Conservation (phyloP, 2,113 vertebrate species). For the Cryptoleucopteryx plumbea region DNA sequence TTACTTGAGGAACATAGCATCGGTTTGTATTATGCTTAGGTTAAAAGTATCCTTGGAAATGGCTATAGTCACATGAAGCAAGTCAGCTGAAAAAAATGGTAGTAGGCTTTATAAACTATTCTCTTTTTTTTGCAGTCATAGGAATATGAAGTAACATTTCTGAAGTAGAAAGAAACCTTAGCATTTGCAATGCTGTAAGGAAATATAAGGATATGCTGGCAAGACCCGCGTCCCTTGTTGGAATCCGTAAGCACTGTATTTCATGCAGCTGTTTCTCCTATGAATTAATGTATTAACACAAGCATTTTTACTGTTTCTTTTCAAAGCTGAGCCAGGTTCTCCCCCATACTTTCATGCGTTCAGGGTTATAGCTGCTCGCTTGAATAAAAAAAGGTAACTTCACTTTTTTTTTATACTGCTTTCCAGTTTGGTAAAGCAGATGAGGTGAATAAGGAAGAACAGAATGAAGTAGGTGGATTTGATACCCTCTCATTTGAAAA, state of each 20-base stretch:
- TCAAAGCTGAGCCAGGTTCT: not conserved
- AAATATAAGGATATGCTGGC: not conserved
- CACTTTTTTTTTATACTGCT: not conserved
- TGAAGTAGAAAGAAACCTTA: not conserved
- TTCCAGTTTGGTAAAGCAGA: not conserved
- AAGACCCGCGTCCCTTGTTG: not conserved
- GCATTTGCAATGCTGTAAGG: not conserved
- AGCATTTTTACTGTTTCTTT: not conserved
- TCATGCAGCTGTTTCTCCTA: not conserved
- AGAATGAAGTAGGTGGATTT: not conserved
- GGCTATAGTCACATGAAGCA: not conserved
- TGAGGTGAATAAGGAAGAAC: not conserved
- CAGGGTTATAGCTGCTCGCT: not conserved
- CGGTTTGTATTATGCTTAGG: not conserved
- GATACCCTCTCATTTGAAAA: not conserved
- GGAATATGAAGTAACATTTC: not conserved
- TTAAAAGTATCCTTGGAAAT: not conserved
- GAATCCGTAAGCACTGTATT: not conserved
- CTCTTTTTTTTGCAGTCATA: not conserved
- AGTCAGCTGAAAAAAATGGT: not conserved
- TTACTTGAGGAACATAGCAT: not conserved
- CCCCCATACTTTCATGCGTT: not conserved
- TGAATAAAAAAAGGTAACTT: not conserved
- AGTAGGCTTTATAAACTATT: not conserved
- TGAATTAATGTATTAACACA: not conserved